Conservation (phyloP, 1,140 invertebrate genomes). For the Cotesia glomerata region DNA sequence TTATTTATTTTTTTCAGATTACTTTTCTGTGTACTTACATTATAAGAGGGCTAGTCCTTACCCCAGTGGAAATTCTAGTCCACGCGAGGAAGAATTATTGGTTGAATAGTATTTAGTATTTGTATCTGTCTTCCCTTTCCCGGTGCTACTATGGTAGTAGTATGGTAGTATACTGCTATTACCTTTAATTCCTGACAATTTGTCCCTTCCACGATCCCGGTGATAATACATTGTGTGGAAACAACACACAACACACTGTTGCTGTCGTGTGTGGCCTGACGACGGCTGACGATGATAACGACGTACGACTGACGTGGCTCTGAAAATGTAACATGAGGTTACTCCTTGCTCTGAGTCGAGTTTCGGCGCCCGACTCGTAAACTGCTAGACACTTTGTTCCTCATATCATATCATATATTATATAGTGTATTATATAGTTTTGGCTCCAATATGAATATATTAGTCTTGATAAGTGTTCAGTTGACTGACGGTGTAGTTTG, state of each 20-base stretch:
- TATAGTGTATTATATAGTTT: too few relatives aligned
- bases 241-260: background rate
- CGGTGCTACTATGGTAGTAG: background rate
- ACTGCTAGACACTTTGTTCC: background rate
- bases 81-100: constrained; percentile 34
- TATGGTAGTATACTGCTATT: too few relatives aligned
- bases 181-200: background rate
- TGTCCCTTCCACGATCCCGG: background rate
- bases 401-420: too few relatives aligned
- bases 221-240: too few relatives aligned
- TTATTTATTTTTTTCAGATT: background rate
- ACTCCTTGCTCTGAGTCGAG: constrained; percentile 10
- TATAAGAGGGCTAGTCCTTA: too few relatives aligned
- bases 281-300: background rate
- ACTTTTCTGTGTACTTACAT: too few relatives aligned
- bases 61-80: background rate
- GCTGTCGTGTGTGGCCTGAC: background rate
- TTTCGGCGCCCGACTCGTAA: constrained; percentile 4
- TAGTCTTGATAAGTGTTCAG: background rate
- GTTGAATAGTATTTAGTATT: constrained; percentile 25
- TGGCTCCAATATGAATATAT: background rate
- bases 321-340: background rate
- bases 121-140: constrained; percentile 17
- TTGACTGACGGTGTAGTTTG: background rate
- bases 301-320: constrained; percentile 12